phyloP scores from a whole-genome alignment of 1,140 invertebrate genomes.

The Pteromalus puparum region DNA sequence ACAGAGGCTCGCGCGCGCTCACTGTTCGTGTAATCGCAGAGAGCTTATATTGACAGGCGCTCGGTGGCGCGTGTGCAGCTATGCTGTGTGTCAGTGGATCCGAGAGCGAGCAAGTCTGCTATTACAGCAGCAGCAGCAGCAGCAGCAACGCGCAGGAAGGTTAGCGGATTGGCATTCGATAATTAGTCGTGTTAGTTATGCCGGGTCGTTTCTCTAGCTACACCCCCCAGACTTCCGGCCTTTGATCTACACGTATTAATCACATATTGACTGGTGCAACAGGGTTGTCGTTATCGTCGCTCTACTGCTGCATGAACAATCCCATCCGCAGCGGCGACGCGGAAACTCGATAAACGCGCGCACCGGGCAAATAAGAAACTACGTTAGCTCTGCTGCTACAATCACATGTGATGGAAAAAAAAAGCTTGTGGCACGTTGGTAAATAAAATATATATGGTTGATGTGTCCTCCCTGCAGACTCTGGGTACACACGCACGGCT shows the following conservation, averaged over 20 bases:
- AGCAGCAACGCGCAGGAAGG: too few species aligned
- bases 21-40: conserved; percentile 14
- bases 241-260: conserved; percentile 65
- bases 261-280: conserved; percentile 53
- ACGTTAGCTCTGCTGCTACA: not conserved
- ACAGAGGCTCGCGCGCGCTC: not conserved
- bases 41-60: conserved; percentile 31
- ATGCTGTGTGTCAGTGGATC: conserved; percentile 44
- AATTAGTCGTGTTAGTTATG: conserved; percentile 64
- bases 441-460: not conserved
- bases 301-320: not conserved
- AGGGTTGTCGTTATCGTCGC: conserved; percentile 14
- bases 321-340: not conserved
- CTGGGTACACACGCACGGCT: not conserved
- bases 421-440: not conserved
- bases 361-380: conserved; percentile 34
- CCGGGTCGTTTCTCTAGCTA: conserved; percentile 45
- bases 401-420: not conserved
- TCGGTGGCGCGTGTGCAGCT: not conserved
- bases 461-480: not conserved
- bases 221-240: conserved; percentile 48
- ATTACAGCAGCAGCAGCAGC: too few species aligned
- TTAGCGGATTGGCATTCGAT: conserved; percentile 65
- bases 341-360: conserved; percentile 36
- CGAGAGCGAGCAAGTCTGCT: not conserved